These are phyloP conservation scores for Rhinolophus sinicus DNA, from an alignment of 2,113 vertebrate species.

Conservation along the genomic window DNA sequence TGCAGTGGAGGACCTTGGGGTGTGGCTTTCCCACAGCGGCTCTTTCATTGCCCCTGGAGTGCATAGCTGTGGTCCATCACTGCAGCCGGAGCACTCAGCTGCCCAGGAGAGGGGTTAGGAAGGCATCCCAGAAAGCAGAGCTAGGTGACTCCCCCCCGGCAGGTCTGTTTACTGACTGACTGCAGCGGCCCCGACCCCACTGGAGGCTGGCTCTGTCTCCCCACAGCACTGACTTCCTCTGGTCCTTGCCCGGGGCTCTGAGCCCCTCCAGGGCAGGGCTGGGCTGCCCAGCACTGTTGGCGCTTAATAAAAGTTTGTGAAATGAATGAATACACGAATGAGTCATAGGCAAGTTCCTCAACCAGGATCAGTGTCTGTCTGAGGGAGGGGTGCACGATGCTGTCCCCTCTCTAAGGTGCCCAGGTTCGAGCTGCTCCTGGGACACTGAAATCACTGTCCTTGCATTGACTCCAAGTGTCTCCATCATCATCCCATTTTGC, in stretches of 20 bases:
- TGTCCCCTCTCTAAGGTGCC: background rate
- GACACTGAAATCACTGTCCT: background rate
- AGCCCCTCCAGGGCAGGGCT: too few relatives aligned
- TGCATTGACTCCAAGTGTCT: too few relatives aligned
- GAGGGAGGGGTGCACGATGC: background rate
- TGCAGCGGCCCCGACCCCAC: background rate
- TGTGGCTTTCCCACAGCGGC: too few relatives aligned
- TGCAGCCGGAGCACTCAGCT: background rate
- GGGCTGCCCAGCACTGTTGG: background rate
- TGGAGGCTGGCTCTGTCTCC: background rate
- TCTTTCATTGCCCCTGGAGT: background rate
- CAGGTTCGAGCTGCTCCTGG: background rate
- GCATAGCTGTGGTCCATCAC: background rate
- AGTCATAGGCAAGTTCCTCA: background rate
- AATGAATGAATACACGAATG: background rate
- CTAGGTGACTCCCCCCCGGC: background rate
- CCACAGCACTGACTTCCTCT: too few relatives aligned
- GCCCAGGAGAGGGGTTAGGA: background rate
- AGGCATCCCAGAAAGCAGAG: background rate
- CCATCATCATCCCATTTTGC: background rate
- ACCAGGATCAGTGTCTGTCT: background rate
- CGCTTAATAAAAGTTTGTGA: constrained; percentile 75
- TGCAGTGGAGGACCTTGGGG: background rate
- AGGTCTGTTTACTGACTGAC: background rate
- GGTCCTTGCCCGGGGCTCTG: too few relatives aligned